phyloP scores from a whole-genome alignment of 2,888 invertebrate species.

The Amiota minor region DNA sequence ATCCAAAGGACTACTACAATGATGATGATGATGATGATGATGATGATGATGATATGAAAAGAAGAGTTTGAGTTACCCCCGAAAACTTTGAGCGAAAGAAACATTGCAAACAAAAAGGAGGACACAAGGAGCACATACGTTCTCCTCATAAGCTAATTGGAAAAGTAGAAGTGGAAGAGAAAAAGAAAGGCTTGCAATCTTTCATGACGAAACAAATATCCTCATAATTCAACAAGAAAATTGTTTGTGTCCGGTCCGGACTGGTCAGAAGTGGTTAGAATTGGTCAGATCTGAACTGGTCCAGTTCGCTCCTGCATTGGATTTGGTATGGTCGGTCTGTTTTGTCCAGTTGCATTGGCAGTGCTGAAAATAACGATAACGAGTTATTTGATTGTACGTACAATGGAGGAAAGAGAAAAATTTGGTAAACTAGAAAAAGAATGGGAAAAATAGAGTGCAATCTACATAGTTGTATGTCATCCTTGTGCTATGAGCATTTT shows the following conservation, averaged over 20 bases:
- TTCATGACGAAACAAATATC: conserved; percentile 69
- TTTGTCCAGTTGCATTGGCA: not conserved
- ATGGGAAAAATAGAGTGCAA: too few species aligned
- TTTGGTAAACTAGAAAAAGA: too few species aligned
- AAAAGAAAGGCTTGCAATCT: conserved; percentile 56
- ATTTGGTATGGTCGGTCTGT: too few species aligned
- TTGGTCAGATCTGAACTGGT: too few species aligned
- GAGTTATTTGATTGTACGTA: conserved; percentile 34
- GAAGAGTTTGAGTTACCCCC: not conserved
- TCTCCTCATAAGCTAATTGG: not conserved
- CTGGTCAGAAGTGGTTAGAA: not conserved
- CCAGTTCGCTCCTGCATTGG: too few species aligned
- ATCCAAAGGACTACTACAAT: not conserved
- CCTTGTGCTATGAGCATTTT: not conserved
- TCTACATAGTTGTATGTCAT: too few species aligned
- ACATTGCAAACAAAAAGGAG: conserved; percentile 33
- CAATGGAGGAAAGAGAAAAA: too few species aligned
- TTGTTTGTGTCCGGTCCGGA: conserved; percentile 44
- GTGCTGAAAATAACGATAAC: not conserved
- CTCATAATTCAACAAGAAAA: conserved; percentile 70
- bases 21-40: not conserved
- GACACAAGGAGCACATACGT: conserved; percentile 35
- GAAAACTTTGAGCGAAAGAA: conserved; percentile 38
- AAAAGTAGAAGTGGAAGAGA: conserved; percentile 35
- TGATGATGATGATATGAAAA: not conserved